Percentiles rank a stretch among this genome's conserved stretches.
Evolutionary conservation across 1,140 invertebrate genomes (phyloP).

Genomic region (Rhopalosiphum padi): DNA sequence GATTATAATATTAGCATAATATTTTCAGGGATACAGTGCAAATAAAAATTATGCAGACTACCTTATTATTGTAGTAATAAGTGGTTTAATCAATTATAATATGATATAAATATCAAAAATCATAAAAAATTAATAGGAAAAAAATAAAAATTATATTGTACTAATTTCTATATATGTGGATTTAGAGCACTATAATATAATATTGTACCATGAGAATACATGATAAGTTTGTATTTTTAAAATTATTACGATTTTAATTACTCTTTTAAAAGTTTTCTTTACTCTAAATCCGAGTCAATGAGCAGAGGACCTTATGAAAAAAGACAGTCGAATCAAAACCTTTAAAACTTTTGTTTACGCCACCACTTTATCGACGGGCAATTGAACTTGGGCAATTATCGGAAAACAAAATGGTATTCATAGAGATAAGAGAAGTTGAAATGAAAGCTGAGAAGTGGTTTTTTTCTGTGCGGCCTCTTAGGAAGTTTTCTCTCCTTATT

Average conservation of each 20-base stretch:
- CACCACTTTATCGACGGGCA: background rate
- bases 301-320: background rate
- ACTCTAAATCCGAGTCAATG: background rate
- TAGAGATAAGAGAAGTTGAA: conserved; percentile 39
- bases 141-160: background rate
- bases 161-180: background rate
- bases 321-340: background rate
- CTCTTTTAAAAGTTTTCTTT: conserved; percentile 5
- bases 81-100: background rate
- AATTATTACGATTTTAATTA: conserved; percentile 12
- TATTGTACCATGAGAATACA: background rate
- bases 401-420: conserved; percentile 52
- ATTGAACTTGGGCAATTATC: conserved; percentile 54
- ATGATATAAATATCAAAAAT: background rate
- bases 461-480: background rate
- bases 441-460: background rate
- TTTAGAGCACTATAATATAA: background rate
- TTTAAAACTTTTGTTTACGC: conserved; percentile 10
- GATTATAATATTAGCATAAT: background rate
- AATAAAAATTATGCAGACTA: background rate
- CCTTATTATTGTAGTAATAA: background rate
- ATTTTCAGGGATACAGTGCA: background rate
- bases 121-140: background rate
- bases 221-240: background rate
- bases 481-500: conserved; percentile 42